Evolutionary conservation across 2,888 invertebrate genomes (phyloP), one percentile per base, ranked within the genome.

Genomic region (Leuctra nigra): DNA sequence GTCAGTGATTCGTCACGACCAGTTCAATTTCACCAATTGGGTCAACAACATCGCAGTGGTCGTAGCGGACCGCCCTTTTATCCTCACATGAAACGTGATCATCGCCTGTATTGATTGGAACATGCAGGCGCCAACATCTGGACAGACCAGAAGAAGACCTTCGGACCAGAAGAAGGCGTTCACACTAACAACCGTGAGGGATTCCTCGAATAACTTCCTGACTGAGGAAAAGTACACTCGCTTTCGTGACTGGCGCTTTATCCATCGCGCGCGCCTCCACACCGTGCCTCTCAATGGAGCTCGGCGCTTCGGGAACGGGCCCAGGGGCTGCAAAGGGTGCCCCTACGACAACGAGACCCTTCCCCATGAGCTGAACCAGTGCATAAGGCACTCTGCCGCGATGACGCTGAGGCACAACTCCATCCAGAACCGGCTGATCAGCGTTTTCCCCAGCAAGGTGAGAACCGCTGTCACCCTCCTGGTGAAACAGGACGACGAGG

Each of bases 211-310:
- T 56, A 67, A 68, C 62, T 70, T 69, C 59, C 55, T 66, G 16
- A 47, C 63, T 1, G 52, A 48, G 0, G 67, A 67, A 0, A 52
- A 53, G 4, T 64, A 61, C 56, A 67, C 64, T 23, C 53, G 68
- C 4, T 71, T 70, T 60, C 66, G 67, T 6, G 71, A 72, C 57
- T 73, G 72, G 70, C 63, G 70, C 3, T 72, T 72, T 56, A 63
- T 71, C 14, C 70, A 70, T 61, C 61, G 67, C 0, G 68, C 68
- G 3, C 60, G 68, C 1, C 64, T 68, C n/a, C 62, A 66, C 50
- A 64, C 66, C 2, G 59, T 70, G 1, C 69, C 69, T 0, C 63
- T 68, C 1, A 67, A 65, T 46, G 66, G 62, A 13, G 59, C 58
- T 0, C 13, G 39, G 6, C 50, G 56, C 13, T 25, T 4, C 2